Evolutionary conservation across 2,888 invertebrate species (phyloP).

Genomic region (Altica lythri): DNA sequence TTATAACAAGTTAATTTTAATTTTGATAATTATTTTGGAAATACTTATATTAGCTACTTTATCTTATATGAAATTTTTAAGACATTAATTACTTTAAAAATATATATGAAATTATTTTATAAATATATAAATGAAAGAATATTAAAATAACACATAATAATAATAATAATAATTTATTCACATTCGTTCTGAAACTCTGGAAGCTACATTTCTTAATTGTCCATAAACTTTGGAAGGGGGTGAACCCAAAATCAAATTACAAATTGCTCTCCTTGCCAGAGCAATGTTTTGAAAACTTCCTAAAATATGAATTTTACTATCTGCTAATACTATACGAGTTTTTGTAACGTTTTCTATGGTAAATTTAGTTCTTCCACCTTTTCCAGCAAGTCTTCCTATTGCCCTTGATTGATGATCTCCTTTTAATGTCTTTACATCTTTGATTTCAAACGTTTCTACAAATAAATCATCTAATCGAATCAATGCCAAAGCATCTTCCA

Average conservation of each 20-base stretch:
- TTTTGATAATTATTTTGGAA: slow-evolving; percentile 75
- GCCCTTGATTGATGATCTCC: slow-evolving; percentile 96
- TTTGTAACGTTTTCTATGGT: slow-evolving; percentile 99
- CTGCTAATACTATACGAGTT: slow-evolving; percentile 96
- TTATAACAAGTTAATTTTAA: slow-evolving; percentile 75
- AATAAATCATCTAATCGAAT: slow-evolving; percentile 95
- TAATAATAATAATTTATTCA: slow-evolving; percentile 55
- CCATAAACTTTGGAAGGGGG: slow-evolving; percentile 99
- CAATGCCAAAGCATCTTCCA: slow-evolving; percentile 94
- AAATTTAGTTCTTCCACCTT: slow-evolving; percentile 95
- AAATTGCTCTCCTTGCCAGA: slow-evolving; percentile 90
- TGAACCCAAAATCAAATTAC: slow-evolving; percentile 94
- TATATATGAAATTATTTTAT: not conserved
- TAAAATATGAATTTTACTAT: slow-evolving; percentile 94
- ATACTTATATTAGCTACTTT: slow-evolving; percentile 65
- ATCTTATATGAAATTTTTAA: slow-evolving; percentile 68
- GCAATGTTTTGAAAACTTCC: slow-evolving; percentile 98
- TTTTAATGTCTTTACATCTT: slow-evolving; percentile 92
- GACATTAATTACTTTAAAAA: slow-evolving; percentile 26
- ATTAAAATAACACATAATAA: slow-evolving; percentile 14
- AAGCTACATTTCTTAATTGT: slow-evolving; percentile 84
- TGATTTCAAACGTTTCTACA: slow-evolving; percentile 95
- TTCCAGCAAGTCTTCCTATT: slow-evolving; percentile 96
- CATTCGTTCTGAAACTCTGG: slow-evolving; percentile 81
- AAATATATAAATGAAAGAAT: not conserved